Evolutionary conservation across 1,140 invertebrate genomes (phyloP).

Genomic region (Neodiprion virginianus): DNA sequence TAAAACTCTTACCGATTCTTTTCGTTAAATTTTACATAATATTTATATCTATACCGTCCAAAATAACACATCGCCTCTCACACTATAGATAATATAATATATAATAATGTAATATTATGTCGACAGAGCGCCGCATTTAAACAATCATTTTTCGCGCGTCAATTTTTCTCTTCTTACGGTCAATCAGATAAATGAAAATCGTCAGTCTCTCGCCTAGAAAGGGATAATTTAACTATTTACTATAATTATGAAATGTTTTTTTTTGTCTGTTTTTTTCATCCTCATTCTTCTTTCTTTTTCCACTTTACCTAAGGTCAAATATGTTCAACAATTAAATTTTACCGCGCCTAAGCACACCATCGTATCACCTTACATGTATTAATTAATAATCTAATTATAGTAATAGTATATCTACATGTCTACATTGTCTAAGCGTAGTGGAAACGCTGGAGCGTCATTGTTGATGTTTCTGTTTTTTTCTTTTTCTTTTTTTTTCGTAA

Average conservation of each 20-base stretch:
- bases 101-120: too few species aligned
- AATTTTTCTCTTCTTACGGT: too few species aligned
- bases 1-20: too few species aligned
- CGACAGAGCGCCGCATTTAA: not conserved
- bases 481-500: not conserved
- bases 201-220: not conserved
- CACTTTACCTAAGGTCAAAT: not conserved
- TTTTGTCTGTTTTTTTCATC: too few species aligned
- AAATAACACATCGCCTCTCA: too few species aligned
- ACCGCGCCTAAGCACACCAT: not conserved
- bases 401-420: not conserved
- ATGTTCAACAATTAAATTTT: not conserved
- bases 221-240: not conserved
- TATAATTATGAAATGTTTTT: too few species aligned
- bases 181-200: not conserved
- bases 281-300: not conserved
- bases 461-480: not conserved
- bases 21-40: too few species aligned
- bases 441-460: conserved; percentile 5
- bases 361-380: not conserved
- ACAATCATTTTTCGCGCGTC: not conserved
- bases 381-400: too few species aligned
- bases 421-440: not conserved
- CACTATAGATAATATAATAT: too few species aligned
- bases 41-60: too few species aligned